Base-by-base conservation (phyloP, 2,113 vertebrate species). In the Paracyprichromis sp. region DNA sequence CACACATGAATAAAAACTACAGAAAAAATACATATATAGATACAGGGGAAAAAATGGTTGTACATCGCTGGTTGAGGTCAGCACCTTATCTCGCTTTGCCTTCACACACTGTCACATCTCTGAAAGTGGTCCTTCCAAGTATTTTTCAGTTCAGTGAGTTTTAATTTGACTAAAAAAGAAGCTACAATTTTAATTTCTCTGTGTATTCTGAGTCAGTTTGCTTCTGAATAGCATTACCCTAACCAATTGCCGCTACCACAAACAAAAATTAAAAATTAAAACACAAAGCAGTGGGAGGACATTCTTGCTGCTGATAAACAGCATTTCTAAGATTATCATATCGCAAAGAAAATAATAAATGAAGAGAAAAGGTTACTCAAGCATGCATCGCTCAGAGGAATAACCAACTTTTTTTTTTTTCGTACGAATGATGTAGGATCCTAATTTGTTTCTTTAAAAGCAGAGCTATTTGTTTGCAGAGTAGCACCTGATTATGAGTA, bases 381-480 rank as follows among this genome's bases (percentile, higher is more conserved):
- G 47, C 50, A 66, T 61, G 36, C 43, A 13, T 40, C 13, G n/a
- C 79, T 83, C 36, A 14, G 3, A 57, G 36, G 71, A 89, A 63
- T 4, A 38, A 73, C 9, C 31, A 38, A 59, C 78, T n/a, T 19
- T 3, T 19, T 26, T 43, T 81, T 83, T 53, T n/a, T 4, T 2
- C 19, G 9, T 52, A 43, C 1, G 8, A 63, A 59, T 34, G 56
- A 29, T 59, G 56, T 59, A 82, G 89, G 5, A 61, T 69, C 66
- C 83, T 57, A 34, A 87, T 88, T 88, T 91, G 80, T 86, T 88
- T 83, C 69, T 84, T 63, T 76, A 71, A 83, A 66, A 90, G 76
- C 76, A 61, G 53, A 87, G 80, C 52, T 52, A 34, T 92, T 94
- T 91, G 86, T 86, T 93, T 90, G 29, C 71, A 79, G 59, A 40